Evolutionary conservation across 2,888 invertebrate genomes (phyloP).

Genomic region (Scaeva pyrastri): DNA sequence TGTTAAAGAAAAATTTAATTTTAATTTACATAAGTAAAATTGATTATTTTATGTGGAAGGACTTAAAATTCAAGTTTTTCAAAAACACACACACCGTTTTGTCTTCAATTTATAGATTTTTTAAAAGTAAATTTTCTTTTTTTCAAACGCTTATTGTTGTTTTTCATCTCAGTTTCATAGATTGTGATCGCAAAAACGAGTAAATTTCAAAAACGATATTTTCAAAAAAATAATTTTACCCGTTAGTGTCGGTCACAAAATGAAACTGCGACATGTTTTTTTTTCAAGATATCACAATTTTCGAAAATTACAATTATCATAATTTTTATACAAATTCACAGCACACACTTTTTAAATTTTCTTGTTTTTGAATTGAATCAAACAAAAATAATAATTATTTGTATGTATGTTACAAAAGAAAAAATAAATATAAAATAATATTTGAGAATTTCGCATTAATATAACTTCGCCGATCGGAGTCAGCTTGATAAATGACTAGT

Average conservation of each 20-base stretch:
- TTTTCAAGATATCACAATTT: neutral
- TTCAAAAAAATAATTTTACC: slow-evolving; percentile 79
- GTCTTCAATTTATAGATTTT: too few relatives aligned
- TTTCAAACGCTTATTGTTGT: slow-evolving; percentile 72
- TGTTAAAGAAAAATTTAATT: too few relatives aligned
- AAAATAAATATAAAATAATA: neutral
- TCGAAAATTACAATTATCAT: neutral
- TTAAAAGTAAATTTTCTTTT: neutral
- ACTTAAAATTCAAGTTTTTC: too few relatives aligned
- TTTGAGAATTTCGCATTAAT: slow-evolving; percentile 32
- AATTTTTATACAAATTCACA: slow-evolving; percentile 2
- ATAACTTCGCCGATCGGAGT: slow-evolving; percentile 75
- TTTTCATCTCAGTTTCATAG: slow-evolving; percentile 82
- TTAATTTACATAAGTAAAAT: too few relatives aligned
- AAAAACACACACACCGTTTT: neutral
- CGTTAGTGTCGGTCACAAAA: slow-evolving; percentile 85
- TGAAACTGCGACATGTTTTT: slow-evolving; percentile 81
- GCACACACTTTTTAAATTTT: slow-evolving; percentile 11
- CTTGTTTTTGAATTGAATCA: too few relatives aligned
- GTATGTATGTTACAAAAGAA: neutral
- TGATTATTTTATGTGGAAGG: too few relatives aligned
- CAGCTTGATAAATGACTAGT: slow-evolving; percentile 74
- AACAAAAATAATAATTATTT: slow-evolving; percentile 2
- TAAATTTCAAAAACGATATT: slow-evolving; percentile 77
- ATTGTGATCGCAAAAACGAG: slow-evolving; percentile 85